Evolutionary conservation across 92 coral and sea anemone species (phyloP).

Genomic region (Palythoa grandiflora): DNA sequence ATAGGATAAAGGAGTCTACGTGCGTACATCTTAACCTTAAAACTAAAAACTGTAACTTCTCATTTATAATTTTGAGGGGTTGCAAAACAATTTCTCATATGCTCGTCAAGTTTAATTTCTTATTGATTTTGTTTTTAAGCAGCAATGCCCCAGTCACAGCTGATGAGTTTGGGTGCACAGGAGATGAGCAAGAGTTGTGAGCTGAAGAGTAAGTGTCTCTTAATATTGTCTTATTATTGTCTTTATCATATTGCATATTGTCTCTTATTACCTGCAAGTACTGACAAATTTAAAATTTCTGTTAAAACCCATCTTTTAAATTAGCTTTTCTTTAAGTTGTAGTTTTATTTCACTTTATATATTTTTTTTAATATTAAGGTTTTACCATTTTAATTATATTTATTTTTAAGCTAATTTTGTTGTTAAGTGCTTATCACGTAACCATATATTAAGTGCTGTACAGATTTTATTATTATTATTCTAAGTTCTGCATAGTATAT

Average conservation of each 20-base stretch:
- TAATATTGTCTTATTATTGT: background rate
- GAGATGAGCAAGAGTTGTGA: conserved; percentile 23
- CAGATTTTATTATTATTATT: background rate
- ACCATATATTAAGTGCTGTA: background rate
- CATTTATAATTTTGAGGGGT: background rate
- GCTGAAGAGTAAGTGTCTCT: conserved; percentile 8
- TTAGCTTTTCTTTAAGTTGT: background rate
- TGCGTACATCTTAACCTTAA: too few relatives aligned
- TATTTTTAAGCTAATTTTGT: background rate
- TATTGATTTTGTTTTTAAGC: conserved; percentile 3
- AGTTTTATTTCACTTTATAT: background rate
- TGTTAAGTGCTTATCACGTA: background rate
- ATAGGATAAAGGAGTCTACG: background rate
- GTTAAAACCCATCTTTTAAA: background rate
- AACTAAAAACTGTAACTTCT: too few relatives aligned
- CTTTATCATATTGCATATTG: too few relatives aligned
- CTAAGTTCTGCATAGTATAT: background rate
- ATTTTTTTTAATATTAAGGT: background rate
- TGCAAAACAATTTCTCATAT: background rate
- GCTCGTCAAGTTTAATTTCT: background rate
- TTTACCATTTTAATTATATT: background rate
- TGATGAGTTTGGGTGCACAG: conserved; percentile 28
- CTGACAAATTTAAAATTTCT: background rate
- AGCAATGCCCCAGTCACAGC: background rate
- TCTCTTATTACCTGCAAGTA: too few relatives aligned